These are phyloP conservation scores for Andrena bucephala DNA, from an alignment of 2,888 invertebrate genomes.

Conservation along the genomic window DNA sequence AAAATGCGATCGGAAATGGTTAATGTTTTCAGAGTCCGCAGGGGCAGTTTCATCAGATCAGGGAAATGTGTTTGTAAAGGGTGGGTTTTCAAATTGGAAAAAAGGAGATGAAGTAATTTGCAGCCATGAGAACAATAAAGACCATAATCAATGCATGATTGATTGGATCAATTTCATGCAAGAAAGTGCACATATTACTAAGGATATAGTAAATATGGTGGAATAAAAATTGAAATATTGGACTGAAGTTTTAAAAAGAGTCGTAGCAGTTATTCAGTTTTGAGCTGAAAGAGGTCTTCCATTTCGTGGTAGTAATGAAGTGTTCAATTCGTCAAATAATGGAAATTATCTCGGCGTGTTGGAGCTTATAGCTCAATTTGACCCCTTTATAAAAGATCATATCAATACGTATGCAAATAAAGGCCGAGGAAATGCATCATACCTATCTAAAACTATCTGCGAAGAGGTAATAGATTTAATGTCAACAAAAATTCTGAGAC, in stretches of 20 bases:
- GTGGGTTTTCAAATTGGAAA: not conserved
- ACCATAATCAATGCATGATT: not conserved
- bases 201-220: not conserved
- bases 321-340: not conserved
- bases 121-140: not conserved
- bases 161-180: slow-evolving; percentile 2
- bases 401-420: slow-evolving; percentile 1
- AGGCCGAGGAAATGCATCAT: slow-evolving; percentile 4
- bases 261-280: slow-evolving; percentile 5
- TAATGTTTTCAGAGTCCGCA: slow-evolving; percentile 5
- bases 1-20: not conserved
- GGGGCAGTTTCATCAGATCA: not conserved
- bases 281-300: slow-evolving; percentile 11
- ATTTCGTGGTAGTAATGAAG: not conserved
- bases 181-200: not conserved
- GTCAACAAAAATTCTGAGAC: not conserved
- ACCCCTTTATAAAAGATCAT: not conserved
- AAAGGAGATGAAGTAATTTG: not conserved
- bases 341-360: slow-evolving; percentile 1
- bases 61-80: not conserved
- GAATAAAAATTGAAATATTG: slow-evolving; percentile 8
- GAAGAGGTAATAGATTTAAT: not conserved
- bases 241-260: not conserved
- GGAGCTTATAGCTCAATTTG: slow-evolving; percentile 2
- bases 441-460: slow-evolving; percentile 4